A percentile compares a stretch with the other conserved stretches of the same genome.
phyloP scores from a whole-genome alignment of 2,113 vertebrate species.

The Acanthisitta chloris region DNA sequence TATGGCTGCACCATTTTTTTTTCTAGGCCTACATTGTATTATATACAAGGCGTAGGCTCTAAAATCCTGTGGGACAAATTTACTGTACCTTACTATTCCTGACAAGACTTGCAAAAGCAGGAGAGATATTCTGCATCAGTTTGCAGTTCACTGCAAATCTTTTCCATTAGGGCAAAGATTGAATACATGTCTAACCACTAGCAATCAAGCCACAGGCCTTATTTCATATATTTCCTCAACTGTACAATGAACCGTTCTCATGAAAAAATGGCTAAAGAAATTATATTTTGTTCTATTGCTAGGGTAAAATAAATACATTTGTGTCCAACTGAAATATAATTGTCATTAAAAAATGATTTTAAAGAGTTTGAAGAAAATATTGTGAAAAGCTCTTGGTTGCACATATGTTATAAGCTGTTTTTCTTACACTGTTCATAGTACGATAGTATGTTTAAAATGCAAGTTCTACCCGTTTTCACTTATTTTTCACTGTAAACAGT shows the following conservation, averaged over 20 bases:
- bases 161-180: slow-evolving; percentile 89
- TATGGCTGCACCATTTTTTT: slow-evolving; percentile 87
- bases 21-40: slow-evolving; percentile 91
- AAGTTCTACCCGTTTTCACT: slow-evolving; percentile 81
- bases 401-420: slow-evolving; percentile 88
- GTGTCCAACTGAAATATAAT: slow-evolving; percentile 90
- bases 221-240: slow-evolving; percentile 95
- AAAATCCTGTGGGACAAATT: slow-evolving; percentile 88
- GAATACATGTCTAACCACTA: slow-evolving; percentile 96
- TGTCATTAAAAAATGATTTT: slow-evolving; percentile 91
- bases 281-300: slow-evolving; percentile 99
- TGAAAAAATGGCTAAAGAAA: slow-evolving; percentile 95
- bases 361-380: slow-evolving; percentile 90
- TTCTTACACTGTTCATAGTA: slow-evolving; percentile 87
- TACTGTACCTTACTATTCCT: slow-evolving; percentile 88
- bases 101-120: slow-evolving; percentile 88
- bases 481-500: slow-evolving; percentile 83
- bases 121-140: slow-evolving; percentile 86
- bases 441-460: slow-evolving; percentile 76
- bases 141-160: slow-evolving; percentile 83
- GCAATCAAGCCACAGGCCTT: slow-evolving; percentile 99
- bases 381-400: slow-evolving; percentile 90
- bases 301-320: slow-evolving; percentile 93
- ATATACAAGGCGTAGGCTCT: slow-evolving; percentile 89
- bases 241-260: slow-evolving; percentile 96